Conservation (phyloP, 1,140 invertebrate genomes). For the Dendrolimus punctatus region DNA sequence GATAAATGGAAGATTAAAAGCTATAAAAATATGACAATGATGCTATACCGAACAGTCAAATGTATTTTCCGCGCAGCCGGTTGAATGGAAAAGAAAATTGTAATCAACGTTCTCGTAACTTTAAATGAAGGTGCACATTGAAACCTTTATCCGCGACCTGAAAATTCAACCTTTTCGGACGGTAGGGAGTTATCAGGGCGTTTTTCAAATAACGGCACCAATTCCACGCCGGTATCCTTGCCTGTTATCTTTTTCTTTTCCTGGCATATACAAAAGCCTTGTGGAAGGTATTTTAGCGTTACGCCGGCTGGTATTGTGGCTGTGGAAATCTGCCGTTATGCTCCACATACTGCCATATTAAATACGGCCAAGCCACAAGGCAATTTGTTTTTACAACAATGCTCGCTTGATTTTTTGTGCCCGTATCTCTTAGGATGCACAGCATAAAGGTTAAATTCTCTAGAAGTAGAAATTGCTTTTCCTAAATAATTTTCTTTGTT, state of each 20-base stretch:
- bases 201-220: conserved; percentile 41
- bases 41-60: no score
- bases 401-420: no score
- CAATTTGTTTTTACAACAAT: conserved; percentile 29
- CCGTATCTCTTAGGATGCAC: no score
- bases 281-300: conserved; percentile 19
- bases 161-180: conserved; percentile 31
- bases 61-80: not conserved
- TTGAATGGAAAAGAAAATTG: conserved; percentile 20
- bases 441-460: no score
- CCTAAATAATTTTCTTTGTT: no score
- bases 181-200: conserved; percentile 40
- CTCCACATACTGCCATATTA: conserved; percentile 18
- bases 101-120: conserved; percentile 29
- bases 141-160: conserved; percentile 24
- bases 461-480: no score
- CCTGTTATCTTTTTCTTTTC: conserved; percentile 42
- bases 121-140: conserved; percentile 34
- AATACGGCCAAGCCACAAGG: conserved; percentile 11
- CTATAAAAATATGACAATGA: no score
- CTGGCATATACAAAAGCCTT: conserved; percentile 23
- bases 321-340: conserved; percentile 26
- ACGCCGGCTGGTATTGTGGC: conserved; percentile 28
- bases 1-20: no score
- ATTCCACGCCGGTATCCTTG: conserved; percentile 32